Conservation (phyloP, 2,888 invertebrate genomes). For the Glyphotaelius pellucidus region DNA sequence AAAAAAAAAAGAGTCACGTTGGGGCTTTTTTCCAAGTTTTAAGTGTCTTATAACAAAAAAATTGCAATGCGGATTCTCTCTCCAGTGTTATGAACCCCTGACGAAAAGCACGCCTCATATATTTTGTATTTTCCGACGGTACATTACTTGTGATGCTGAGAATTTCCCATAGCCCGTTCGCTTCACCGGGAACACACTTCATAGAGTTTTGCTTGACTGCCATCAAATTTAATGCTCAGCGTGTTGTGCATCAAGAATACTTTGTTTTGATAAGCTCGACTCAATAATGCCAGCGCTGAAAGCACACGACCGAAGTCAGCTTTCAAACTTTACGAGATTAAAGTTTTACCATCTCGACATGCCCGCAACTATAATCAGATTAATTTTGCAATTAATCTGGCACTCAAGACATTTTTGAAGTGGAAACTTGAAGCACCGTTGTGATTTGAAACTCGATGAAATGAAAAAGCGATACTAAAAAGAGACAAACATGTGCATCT, state of each 20-base stretch:
- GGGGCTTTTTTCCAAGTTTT: too few relatives aligned
- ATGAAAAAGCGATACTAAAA: too few relatives aligned
- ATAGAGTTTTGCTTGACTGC: not conserved
- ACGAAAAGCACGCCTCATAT: not conserved
- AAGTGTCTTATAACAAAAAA: not conserved
- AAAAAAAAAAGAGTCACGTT: too few relatives aligned
- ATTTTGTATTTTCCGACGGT: not conserved
- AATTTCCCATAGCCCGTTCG: not conserved
- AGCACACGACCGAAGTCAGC: not conserved
- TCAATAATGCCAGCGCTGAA: not conserved
- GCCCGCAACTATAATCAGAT: not conserved
- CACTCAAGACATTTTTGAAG: too few relatives aligned
- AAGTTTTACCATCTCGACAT: not conserved
- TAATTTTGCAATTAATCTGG: not conserved
- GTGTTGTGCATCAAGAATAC: not conserved
- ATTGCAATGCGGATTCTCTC: not conserved
- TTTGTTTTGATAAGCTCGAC: not conserved
- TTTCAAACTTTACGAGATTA: not conserved
- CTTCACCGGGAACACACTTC: not conserved
- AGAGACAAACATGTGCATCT: too few relatives aligned
- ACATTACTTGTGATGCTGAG: not conserved
- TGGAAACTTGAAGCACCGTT: too few relatives aligned
- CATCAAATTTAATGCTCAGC: not conserved
- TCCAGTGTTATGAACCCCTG: not conserved
- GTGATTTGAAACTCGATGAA: too few relatives aligned